Evolutionary conservation across 2,797 vertebrate species (phyloP).

Genomic region (Remorina albescens): DNA sequence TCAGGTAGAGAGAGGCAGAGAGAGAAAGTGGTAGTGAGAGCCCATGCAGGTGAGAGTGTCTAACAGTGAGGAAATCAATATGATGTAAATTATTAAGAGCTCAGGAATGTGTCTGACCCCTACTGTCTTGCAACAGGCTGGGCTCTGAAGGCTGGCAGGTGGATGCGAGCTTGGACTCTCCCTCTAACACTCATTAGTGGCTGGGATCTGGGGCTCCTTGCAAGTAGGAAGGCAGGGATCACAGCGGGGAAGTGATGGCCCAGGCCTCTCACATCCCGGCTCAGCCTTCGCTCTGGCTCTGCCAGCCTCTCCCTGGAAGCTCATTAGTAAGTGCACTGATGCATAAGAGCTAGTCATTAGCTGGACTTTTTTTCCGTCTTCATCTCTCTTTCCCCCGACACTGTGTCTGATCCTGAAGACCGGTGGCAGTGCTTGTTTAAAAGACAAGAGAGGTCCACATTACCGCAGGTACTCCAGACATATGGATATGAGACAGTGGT

Average conservation of each 20-base stretch:
- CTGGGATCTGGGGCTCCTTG: conserved; percentile 91
- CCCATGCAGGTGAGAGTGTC: conserved; percentile 83
- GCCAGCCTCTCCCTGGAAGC: conserved; percentile 99
- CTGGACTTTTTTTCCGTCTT: conserved; percentile 85
- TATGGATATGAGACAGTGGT: conserved; percentile 73
- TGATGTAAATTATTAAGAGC: conserved; percentile 97
- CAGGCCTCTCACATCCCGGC: conserved; percentile 96
- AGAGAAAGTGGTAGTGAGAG: conserved; percentile 71
- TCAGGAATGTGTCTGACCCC: conserved; percentile 89
- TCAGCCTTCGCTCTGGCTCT: conserved; percentile 94
- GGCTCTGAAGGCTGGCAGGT: conserved; percentile 93
- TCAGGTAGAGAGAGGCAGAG: conserved; percentile 58
- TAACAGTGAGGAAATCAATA: conserved; percentile 93
- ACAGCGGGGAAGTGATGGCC: conserved; percentile 98
- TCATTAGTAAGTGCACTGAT: conserved; percentile 99
- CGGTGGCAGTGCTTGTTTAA: conserved; percentile 88
- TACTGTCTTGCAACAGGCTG: conserved; percentile 91
- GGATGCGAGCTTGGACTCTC: conserved; percentile 91
- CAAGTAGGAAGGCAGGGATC: conserved; percentile 99
- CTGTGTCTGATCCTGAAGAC: conserved; percentile 95
- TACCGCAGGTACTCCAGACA: conserved; percentile 80
- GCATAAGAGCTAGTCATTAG: conserved; percentile 99
- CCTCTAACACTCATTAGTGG: conserved; percentile 98
- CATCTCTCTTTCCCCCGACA: conserved; percentile 78
- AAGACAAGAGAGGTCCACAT: conserved; percentile 82